Base-by-base conservation (phyloP, 1,140 invertebrate species). In the Pseudomyrmex gracilis region DNA sequence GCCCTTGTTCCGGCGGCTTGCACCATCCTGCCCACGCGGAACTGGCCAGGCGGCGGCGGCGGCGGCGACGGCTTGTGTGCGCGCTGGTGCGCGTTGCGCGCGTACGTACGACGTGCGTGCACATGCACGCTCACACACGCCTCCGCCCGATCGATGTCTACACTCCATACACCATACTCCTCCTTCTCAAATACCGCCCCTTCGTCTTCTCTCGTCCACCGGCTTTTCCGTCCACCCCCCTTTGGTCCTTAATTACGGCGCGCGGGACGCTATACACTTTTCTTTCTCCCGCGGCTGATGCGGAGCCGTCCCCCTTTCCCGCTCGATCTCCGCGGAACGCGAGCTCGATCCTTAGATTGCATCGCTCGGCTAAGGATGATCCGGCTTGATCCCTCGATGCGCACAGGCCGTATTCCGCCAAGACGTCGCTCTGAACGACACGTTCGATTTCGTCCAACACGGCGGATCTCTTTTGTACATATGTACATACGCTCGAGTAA, bases 231-330 rank as follows among this genome's bases (percentile, higher is more conserved):
- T 22, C 63, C 83, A 43, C 80, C 82, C 66, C 67, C 55, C 60
- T 67, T 86, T 66, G 91, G 92, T 91, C 91, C 92, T 93, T 93
- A 93, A 93, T 93, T 93, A 93, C 92, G 88, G 34, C 91, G 85
- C 92, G 86, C 88, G 84, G 88, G 70, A 89, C 82, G 86, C 51
- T 85, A 83, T 66, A 77, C 64, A 84, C 85, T 88, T 76, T 89
- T 82, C 74, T 80, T 84, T 73, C 61, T 83, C 70, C 17, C 22
- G 58, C 34, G 60, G 61, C 74, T 34, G 63, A 34, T 57, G 2
- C 60, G 24, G 12, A 47, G 17, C 66, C 66, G 7, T 83, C 53
- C 78, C 55, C 73, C 77, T 63, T 43, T 57, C 64, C 61, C 13
- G 64, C 55, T 68, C 78, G 84, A 83, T 83, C 68, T 57, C 80